Evolutionary conservation across 2,113 vertebrate genomes (phyloP).

Genomic region (Heliornis fulica): DNA sequence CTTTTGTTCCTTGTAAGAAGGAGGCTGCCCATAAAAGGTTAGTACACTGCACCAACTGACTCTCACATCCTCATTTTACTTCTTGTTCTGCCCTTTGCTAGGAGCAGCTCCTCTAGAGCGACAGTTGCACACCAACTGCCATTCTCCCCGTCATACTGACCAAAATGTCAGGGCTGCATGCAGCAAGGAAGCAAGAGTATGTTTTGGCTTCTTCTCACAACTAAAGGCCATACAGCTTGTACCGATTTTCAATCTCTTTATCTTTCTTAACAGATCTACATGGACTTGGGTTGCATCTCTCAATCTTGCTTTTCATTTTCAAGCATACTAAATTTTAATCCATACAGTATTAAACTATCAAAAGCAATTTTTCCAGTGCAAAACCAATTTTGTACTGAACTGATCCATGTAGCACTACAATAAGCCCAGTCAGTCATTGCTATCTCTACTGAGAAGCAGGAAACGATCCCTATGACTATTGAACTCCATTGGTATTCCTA

Average conservation of each 20-base stretch:
- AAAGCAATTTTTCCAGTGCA: not conserved
- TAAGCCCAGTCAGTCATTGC: not conserved
- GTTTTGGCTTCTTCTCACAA: not conserved
- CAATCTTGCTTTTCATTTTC: not conserved
- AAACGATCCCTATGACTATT: not conserved
- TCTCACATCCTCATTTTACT: not conserved
- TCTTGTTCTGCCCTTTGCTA: not conserved
- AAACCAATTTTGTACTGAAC: not conserved
- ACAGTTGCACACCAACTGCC: not conserved
- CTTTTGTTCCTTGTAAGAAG: not conserved
- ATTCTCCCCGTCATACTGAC: not conserved
- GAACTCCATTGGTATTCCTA: not conserved
- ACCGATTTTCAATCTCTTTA: not conserved
- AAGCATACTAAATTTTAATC: not conserved
- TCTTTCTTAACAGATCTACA: not conserved
- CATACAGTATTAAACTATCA: not conserved
- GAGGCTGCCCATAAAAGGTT: not conserved
- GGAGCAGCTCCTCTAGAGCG: not conserved
- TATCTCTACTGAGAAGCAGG: not conserved
- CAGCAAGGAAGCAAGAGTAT: not conserved
- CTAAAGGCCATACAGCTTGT: not conserved
- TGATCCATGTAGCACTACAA: not conserved
- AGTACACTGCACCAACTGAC: not conserved
- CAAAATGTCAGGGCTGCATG: not conserved
- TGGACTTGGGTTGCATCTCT: not conserved